Evolutionary conservation across 2,888 invertebrate genomes (phyloP), one percentile per base, ranked within the genome.

Genomic region (Pristionchus maxplancki): DNA sequence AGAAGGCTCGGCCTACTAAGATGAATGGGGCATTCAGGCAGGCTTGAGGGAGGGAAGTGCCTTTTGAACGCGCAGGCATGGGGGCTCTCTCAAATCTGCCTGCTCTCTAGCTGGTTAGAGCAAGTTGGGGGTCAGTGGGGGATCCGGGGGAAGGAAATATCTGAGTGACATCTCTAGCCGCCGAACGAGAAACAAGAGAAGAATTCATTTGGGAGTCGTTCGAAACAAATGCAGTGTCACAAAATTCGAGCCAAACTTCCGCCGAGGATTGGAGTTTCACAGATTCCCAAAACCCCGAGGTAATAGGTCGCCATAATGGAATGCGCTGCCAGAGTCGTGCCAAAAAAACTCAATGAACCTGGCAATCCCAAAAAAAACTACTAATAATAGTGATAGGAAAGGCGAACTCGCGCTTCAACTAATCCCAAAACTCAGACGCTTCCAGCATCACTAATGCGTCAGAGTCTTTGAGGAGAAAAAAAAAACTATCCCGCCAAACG

Each of bases 181-280:
- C n/a, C 74, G 78, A 44, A 71, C 71, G 37, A 71, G 71, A 37
- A 20, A 37, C 58, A 34, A 71, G 71, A 71, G 37, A 37, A 8
- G 71, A 71, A 78, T 78, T 78, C 78, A 78, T 78, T 78, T 78
- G 78, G 78, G 78, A 78, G 44, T 78, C 78, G 78, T 78, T 28
- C 78, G 78, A 78, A 78, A 78, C 78, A 44, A 31, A 28, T 34
- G 11, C 44, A 44, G 44, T 9, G 44, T 44, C 44, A 44, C 44
- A 44, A 44, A 11, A 44, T 44, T 44, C 11, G 44, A 6, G 44
- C 44, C n/a, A n/a, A 58, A 58, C n/a, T 3, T 58, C 58, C 58
- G 58, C 58, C 24, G 9, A 24, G 58, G 53, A n/a, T 58, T 58
- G 5, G n/a, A 4, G 58, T 58, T n/a, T 58, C n/a, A 24, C 24